These are phyloP conservation scores for Tenrec ecaudatus DNA, from an alignment of 2,113 vertebrate genomes.

Conservation along the genomic window DNA sequence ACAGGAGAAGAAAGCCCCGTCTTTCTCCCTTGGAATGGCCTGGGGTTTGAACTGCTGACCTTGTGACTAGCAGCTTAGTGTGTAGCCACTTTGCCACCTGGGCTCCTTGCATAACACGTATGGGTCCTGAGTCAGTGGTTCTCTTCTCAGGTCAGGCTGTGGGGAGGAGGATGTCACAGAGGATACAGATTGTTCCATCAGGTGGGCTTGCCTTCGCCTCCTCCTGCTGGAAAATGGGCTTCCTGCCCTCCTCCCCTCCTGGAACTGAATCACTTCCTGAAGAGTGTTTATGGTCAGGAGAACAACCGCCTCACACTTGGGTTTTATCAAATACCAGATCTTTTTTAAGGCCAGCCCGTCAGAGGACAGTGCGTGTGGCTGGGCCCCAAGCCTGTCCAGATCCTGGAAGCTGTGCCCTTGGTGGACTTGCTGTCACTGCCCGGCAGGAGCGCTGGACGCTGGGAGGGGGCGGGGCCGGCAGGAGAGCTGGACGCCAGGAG, in stretches of 20 bases:
- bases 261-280: neutral
- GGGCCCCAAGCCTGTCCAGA: neutral
- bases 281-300: neutral
- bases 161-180: neutral
- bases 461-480: rapidly evolving
- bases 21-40: no score
- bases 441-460: neutral
- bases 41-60: no score
- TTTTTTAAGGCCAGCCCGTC: neutral
- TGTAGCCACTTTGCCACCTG: no score
- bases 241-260: no score
- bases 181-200: neutral
- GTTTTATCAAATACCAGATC: neutral
- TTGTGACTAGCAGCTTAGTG: no score
- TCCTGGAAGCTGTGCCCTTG: rapidly evolving
- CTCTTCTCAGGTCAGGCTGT: neutral
- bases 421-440: neutral
- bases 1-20: no score
- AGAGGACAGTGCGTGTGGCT: neutral
- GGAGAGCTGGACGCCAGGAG: neutral
- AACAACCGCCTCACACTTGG: neutral
- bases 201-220: neutral
- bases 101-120: neutral
- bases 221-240: neutral
- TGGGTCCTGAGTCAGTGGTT: neutral